Percentiles rank a stretch among this genome's conserved stretches.
phyloP scores from a whole-genome alignment of 1,140 invertebrate species.

The Brachionus rotundiformis region DNA sequence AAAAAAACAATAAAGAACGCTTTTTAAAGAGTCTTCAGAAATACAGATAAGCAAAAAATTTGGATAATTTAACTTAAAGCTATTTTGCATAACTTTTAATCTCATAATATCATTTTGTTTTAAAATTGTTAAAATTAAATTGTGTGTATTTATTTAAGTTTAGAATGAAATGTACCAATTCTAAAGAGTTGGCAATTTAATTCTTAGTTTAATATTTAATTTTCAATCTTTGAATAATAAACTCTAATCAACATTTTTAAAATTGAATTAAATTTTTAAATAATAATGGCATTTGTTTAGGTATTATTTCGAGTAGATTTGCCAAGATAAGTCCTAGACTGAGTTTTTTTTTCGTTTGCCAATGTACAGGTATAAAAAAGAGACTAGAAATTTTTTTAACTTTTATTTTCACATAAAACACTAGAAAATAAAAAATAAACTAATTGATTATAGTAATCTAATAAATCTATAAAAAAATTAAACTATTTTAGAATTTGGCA shows the following conservation, averaged over 20 bases:
- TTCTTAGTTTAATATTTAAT: slow-evolving; percentile 6
- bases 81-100: not conserved
- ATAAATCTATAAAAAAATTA: not conserved
- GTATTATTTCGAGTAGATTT: too few relatives aligned
- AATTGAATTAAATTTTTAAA: not conserved
- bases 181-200: not conserved
- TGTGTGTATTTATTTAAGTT: not conserved
- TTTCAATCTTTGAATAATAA: not conserved
- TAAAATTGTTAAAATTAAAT: not conserved
- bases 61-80: not conserved
- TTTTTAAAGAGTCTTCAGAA: too few relatives aligned
- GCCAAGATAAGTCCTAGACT: too few relatives aligned
- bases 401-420: not conserved
- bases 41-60: not conserved
- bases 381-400: not conserved
- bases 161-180: slow-evolving; percentile 1
- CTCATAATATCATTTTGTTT: not conserved
- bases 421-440: not conserved
- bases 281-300: too few relatives aligned
- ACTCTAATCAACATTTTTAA: not conserved
- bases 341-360: too few relatives aligned
- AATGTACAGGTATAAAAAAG: too few relatives aligned
- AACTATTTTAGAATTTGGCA: not conserved
- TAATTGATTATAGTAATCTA: not conserved
- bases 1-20: too few relatives aligned